Conservation (phyloP, 2,113 vertebrate genomes). For the Misgurnus mizolepis region DNA sequence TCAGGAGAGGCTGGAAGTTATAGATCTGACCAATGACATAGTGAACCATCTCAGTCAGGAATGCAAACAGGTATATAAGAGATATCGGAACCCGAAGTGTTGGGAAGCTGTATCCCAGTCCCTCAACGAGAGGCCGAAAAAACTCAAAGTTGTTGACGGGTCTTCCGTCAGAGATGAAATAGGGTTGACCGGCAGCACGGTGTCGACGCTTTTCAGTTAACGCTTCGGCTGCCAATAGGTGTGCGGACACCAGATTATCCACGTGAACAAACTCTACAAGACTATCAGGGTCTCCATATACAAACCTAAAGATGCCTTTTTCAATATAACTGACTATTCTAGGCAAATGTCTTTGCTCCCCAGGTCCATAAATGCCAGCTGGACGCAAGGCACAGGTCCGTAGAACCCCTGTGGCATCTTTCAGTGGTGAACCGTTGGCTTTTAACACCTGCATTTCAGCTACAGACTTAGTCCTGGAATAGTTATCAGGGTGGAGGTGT, state of each 20-base stretch:
- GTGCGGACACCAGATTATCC: slow-evolving; percentile 88
- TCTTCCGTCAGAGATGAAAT: slow-evolving; percentile 91
- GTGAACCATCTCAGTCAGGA: slow-evolving; percentile 85
- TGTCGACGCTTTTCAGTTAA: slow-evolving; percentile 73
- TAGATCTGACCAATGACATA: slow-evolving; percentile 76
- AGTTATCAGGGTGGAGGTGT: slow-evolving; percentile 90
- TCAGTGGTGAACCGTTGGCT: slow-evolving; percentile 75
- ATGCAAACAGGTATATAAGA: slow-evolving; percentile 85
- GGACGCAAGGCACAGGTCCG: slow-evolving; percentile 86
- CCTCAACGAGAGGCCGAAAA: slow-evolving; percentile 89
- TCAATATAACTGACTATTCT: slow-evolving; percentile 89
- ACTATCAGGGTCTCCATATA: slow-evolving; percentile 83
- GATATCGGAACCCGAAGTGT: slow-evolving; percentile 80
- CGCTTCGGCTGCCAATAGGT: slow-evolving; percentile 81
- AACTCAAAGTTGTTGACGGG: slow-evolving; percentile 96
- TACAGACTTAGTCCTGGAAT: slow-evolving; percentile 90
- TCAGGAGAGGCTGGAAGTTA: slow-evolving; percentile 94
- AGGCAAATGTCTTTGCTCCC: slow-evolving; percentile 92
- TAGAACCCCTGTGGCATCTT: slow-evolving; percentile 63
- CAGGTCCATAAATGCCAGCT: slow-evolving; percentile 93
- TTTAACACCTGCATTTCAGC: slow-evolving; percentile 89
- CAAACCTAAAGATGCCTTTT: slow-evolving; percentile 85
- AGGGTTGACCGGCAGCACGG: slow-evolving; percentile 85
- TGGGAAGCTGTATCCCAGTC: slow-evolving; percentile 88
- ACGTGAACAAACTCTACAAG: slow-evolving; percentile 94